Evolutionary conservation across 2,113 vertebrate species (phyloP).

Genomic region (Labrus mixtus): DNA sequence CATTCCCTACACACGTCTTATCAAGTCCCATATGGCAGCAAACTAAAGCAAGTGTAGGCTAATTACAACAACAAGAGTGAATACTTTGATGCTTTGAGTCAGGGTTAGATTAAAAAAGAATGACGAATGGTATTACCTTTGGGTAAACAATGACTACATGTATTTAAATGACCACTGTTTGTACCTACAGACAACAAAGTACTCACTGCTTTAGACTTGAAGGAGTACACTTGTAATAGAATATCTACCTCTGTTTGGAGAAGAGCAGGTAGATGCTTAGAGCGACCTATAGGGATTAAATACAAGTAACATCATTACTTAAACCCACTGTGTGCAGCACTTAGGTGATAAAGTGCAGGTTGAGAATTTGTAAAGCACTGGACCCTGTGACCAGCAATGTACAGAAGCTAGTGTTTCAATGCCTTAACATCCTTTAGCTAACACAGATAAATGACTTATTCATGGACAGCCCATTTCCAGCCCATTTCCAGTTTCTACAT

Average conservation of each 20-base stretch:
- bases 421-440: not conserved
- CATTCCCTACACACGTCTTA: conserved; percentile 5
- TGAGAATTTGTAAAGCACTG: not conserved
- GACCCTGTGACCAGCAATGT: too few relatives aligned
- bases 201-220: conserved; percentile 15
- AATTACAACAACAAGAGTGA: conserved; percentile 16
- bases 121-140: not conserved
- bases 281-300: conserved; percentile 14
- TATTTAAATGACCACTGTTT: not conserved
- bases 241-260: conserved; percentile 11
- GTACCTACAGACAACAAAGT: not conserved
- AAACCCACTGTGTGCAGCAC: not conserved
- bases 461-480: too few relatives aligned
- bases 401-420: not conserved
- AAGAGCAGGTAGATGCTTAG: conserved; percentile 6
- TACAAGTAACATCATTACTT: conserved; percentile 23
- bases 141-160: conserved; percentile 1
- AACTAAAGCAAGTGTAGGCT: not conserved
- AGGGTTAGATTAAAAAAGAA: conserved; percentile 11
- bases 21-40: conserved; percentile 7
- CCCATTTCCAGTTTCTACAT: too few relatives aligned
- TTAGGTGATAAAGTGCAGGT: not conserved
- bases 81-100: conserved; percentile 3
- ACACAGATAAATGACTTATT: not conserved
- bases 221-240: conserved; percentile 20